These are phyloP conservation scores for Dolichomitus sp. DNA, from an alignment of 2,888 invertebrate genomes.

Conservation along the genomic window DNA sequence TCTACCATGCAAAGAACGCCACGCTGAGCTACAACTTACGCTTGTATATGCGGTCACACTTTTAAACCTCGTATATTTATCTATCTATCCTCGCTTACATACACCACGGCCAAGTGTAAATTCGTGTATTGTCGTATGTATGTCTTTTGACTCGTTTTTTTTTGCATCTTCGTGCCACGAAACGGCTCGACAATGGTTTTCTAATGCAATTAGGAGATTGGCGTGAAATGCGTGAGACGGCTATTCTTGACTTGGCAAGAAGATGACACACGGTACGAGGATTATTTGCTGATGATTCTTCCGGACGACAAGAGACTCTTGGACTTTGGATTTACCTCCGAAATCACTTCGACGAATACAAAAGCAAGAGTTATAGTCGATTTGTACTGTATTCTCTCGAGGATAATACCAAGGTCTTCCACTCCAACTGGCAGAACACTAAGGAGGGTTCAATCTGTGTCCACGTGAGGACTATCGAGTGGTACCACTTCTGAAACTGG, in stretches of 20 bases:
- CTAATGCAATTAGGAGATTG: constrained; percentile 82
- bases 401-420: constrained; percentile 10
- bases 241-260: constrained; percentile 5
- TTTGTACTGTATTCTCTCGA: neutral
- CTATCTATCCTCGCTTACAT: constrained; percentile 9
- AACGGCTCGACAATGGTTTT: constrained; percentile 79
- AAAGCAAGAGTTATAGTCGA: constrained; percentile 21
- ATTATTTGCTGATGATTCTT: constrained; percentile 17
- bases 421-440: neutral
- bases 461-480: neutral
- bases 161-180: constrained; percentile 55
- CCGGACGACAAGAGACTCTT: constrained; percentile 12
- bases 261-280: constrained; percentile 4
- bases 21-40: constrained; percentile 34
- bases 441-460: constrained; percentile 21
- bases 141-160: neutral
- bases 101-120: constrained; percentile 5
- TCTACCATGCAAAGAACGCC: constrained; percentile 71
- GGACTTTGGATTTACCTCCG: constrained; percentile 10
- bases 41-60: neutral
- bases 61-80: constrained; percentile 22
- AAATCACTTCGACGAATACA: constrained; percentile 13
- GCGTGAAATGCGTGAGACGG: constrained; percentile 76
- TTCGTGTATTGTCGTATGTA: constrained; percentile 7
- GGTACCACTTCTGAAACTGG: constrained; percentile 9